phyloP scores from a whole-genome alignment of 2,113 vertebrate species.

The Hymenochirus boettgeri region DNA sequence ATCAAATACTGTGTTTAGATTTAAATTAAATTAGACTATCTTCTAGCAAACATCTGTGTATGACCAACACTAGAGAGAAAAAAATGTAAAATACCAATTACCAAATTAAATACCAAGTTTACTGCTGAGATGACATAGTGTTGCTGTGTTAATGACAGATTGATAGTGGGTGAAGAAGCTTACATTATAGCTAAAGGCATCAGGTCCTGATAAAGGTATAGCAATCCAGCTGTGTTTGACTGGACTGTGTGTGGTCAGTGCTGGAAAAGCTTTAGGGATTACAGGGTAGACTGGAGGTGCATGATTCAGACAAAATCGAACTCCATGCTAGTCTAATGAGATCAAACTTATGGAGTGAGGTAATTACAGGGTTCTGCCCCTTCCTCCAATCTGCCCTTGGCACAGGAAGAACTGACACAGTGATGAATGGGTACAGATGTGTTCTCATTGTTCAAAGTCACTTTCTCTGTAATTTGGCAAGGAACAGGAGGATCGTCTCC shows the following conservation, averaged over 20 bases:
- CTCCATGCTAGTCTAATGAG: not conserved
- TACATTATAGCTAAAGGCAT: not conserved
- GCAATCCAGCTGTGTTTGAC: not conserved
- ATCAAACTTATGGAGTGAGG: not conserved
- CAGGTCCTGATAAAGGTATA: not conserved
- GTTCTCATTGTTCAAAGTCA: not conserved
- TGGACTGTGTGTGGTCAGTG: not conserved
- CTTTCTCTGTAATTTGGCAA: conserved; percentile 44
- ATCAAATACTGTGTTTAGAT: too few species aligned
- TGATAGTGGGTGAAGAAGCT: not conserved
- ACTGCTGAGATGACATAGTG: not conserved
- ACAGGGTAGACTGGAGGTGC: not conserved
- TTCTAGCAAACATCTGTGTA: too few species aligned
- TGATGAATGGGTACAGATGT: conserved; percentile 45
- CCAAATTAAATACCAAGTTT: too few species aligned
- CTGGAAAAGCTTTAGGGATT: not conserved
- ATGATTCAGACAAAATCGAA: not conserved
- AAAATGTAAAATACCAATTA: too few species aligned
- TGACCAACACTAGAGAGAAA: too few species aligned
- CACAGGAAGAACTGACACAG: conserved; percentile 14
- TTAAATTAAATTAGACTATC: too few species aligned
- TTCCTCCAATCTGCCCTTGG: conserved; percentile 22
- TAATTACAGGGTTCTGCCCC: conserved; percentile 24
- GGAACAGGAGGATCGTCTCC: not conserved
- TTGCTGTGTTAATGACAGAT: not conserved